These are phyloP conservation scores for Hemichromis elongatus DNA, from an alignment of 2,113 vertebrate species.

Conservation along the genomic window DNA sequence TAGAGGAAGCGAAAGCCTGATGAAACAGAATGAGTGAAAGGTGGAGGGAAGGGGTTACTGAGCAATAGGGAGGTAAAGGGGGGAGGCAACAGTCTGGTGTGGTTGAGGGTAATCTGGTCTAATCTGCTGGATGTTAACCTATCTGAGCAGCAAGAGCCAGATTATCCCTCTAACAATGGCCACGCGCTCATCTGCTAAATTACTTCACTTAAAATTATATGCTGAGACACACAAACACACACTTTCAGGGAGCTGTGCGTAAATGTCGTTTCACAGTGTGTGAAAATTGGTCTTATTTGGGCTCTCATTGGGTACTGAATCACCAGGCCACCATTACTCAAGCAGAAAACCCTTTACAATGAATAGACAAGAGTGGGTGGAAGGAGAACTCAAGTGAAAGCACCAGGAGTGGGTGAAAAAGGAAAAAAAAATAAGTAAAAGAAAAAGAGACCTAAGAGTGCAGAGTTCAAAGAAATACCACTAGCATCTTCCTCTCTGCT, in stretches of 20 bases:
- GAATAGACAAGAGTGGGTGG: slow-evolving; percentile 36
- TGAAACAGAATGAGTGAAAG: not conserved
- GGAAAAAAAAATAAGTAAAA: not conserved
- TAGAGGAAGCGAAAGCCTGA: not conserved
- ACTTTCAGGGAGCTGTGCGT: not conserved
- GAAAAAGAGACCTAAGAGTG: not conserved
- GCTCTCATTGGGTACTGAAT: not conserved
- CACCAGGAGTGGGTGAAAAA: not conserved
- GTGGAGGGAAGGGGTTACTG: not conserved
- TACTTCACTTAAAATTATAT: slow-evolving; percentile 72
- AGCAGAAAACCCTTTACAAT: not conserved
- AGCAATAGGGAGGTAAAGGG: not conserved
- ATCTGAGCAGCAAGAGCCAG: slow-evolving; percentile 71
- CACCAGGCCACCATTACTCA: not conserved
- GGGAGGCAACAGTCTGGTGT: slow-evolving; percentile 54
- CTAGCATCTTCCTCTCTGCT: not conserved
- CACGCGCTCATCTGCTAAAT: slow-evolving; percentile 70
- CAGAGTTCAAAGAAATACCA: not conserved
- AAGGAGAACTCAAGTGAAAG: not conserved
- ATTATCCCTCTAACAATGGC: slow-evolving; percentile 75
- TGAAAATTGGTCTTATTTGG: not conserved
- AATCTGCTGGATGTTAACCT: slow-evolving; percentile 71
- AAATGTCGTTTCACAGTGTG: not conserved
- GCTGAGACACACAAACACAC: slow-evolving; percentile 22
- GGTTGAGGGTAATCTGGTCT: slow-evolving; percentile 64